phyloP scores from a whole-genome alignment of 2,797 vertebrate species.

The Scarus forsteni region DNA sequence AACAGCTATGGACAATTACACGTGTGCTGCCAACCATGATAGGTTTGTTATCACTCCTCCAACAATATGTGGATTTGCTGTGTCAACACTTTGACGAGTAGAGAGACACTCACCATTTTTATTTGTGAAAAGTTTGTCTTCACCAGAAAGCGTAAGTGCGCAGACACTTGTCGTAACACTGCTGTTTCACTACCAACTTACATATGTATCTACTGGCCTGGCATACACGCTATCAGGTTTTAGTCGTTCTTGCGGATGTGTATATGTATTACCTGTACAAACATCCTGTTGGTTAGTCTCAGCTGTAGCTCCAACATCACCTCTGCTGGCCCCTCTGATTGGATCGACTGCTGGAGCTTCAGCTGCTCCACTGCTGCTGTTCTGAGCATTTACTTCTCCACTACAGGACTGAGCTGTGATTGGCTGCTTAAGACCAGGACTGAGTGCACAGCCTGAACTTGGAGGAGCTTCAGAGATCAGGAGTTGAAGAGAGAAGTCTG shows the following conservation, averaged over 20 bases:
- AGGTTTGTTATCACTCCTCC: too few species aligned
- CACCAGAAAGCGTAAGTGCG: too few species aligned
- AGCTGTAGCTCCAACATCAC: slow-evolving; percentile 13
- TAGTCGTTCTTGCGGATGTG: neutral
- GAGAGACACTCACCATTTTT: too few species aligned
- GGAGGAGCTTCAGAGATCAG: slow-evolving; percentile 48
- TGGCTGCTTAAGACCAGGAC: slow-evolving; percentile 12
- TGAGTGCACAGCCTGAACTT: slow-evolving; percentile 10
- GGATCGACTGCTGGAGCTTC: neutral
- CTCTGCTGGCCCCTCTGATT: neutral
- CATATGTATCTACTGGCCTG: too few species aligned
- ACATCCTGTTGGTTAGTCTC: slow-evolving; percentile 55
- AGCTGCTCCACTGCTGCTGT: slow-evolving; percentile 5
- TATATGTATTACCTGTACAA: slow-evolving; percentile 74
- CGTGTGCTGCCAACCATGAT: too few species aligned
- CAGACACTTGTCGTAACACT: too few species aligned
- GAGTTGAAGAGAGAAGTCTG: slow-evolving; percentile 54
- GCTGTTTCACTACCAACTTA: too few species aligned
- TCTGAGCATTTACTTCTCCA: slow-evolving; percentile 6
- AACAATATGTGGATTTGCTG: too few species aligned
- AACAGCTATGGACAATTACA: too few species aligned
- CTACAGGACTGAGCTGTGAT: slow-evolving; percentile 11
- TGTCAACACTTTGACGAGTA: too few species aligned
- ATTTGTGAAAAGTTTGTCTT: too few species aligned
- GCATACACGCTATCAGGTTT: too few species aligned